These are phyloP conservation scores for Gymnoscelis rufifasciata DNA, from an alignment of 2,888 invertebrate species.

Conservation along the genomic window DNA sequence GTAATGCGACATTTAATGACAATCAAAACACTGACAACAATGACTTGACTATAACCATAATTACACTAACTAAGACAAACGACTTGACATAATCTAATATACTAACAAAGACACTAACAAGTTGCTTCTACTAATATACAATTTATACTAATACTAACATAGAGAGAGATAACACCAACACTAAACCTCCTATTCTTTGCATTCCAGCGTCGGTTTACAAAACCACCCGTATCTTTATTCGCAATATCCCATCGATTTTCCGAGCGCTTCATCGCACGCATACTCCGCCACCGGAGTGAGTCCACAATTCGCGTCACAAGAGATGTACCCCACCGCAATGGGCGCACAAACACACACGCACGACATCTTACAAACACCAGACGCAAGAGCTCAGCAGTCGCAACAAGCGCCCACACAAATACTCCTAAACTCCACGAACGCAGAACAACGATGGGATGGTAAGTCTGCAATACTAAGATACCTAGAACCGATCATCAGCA, in stretches of 20 bases:
- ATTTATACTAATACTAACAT: too few relatives aligned
- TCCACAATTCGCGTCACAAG: conserved; percentile 69
- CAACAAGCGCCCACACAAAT: conserved; percentile 67
- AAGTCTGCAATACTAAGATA: conserved; percentile 71
- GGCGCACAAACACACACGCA: conserved; percentile 59
- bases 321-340: conserved; percentile 69
- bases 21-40: too few relatives aligned
- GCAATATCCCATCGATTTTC: conserved; percentile 77
- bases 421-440: conserved; percentile 64
- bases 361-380: conserved; percentile 67
- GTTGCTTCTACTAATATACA: too few relatives aligned
- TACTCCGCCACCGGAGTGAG: conserved; percentile 75
- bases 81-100: too few relatives aligned
- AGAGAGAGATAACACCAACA: conserved; percentile 22
- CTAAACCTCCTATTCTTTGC: conserved; percentile 56
- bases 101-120: too few relatives aligned
- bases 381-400: conserved; percentile 74
- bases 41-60: too few relatives aligned
- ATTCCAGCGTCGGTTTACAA: conserved; percentile 74
- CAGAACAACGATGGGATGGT: conserved; percentile 75
- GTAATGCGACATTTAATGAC: too few relatives aligned
- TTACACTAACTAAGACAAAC: too few relatives aligned
- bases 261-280: conserved; percentile 75
- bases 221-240: conserved; percentile 75
- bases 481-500: conserved; percentile 65